A percentile compares a stretch with the other conserved stretches of the same genome.
phyloP scores from a whole-genome alignment of 2,113 vertebrate species.

The Mesembrinibis cayennensis region DNA sequence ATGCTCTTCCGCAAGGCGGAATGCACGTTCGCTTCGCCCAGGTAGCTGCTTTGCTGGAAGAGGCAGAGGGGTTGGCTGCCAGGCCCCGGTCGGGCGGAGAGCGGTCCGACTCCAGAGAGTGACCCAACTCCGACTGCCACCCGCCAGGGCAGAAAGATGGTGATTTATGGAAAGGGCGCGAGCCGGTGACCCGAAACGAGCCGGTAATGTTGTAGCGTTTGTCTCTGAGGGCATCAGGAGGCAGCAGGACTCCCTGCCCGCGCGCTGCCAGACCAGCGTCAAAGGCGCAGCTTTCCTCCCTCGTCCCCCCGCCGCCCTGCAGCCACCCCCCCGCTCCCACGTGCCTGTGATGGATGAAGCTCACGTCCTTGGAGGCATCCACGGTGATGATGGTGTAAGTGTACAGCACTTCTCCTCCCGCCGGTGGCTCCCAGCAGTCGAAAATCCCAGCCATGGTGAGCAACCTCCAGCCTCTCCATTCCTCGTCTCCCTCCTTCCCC shows the following conservation, averaged over 20 bases:
- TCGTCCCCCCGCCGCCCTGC: not conserved
- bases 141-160: not conserved
- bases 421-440: slow-evolving; percentile 89
- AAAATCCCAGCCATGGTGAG: slow-evolving; percentile 98
- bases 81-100: not conserved
- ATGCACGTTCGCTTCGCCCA: rapidly evolving
- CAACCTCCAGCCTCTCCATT: slow-evolving; percentile 83
- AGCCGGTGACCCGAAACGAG: not conserved
- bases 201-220: not conserved
- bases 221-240: not conserved
- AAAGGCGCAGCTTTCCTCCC: not conserved
- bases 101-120: not conserved
- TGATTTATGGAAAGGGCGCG: not conserved
- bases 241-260: not conserved
- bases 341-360: slow-evolving; percentile 88
- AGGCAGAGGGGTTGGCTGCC: not conserved
- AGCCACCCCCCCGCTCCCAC: not conserved
- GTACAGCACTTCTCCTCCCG: slow-evolving; percentile 84
- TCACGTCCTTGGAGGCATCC: slow-evolving; percentile 80
- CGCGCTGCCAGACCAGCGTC: rapidly evolving
- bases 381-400: slow-evolving; percentile 93
- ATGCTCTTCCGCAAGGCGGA: not conserved
- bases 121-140: not conserved
- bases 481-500: slow-evolving; percentile 37
- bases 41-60: not conserved